Percentiles rank a stretch among this genome's conserved stretches.
Evolutionary conservation across 1,140 invertebrate species (phyloP).

Genomic region (Drosophila leontia): DNA sequence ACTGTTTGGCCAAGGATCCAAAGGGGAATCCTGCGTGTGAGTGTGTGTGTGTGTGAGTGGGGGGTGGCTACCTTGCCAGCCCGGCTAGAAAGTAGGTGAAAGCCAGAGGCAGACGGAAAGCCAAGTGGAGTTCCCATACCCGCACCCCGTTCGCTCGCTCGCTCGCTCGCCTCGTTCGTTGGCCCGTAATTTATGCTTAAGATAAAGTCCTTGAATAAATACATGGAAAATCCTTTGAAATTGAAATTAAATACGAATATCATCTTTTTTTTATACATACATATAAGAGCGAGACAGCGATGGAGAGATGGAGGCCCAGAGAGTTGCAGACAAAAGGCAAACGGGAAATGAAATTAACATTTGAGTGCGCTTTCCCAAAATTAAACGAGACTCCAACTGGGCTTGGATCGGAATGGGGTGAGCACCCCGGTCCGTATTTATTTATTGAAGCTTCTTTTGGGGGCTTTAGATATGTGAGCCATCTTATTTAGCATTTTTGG

Average conservation of each 20-base stretch:
- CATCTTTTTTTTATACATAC: conserved; percentile 62
- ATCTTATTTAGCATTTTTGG: conserved; percentile 62
- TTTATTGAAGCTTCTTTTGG: conserved; percentile 67
- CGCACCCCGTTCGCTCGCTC: conserved; percentile 57
- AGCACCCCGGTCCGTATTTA: conserved; percentile 48
- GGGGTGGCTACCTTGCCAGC: conserved; percentile 59
- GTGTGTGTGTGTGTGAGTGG: background rate
- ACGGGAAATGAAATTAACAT: conserved; percentile 82
- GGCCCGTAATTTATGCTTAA: conserved; percentile 84
- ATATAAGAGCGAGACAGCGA: conserved; percentile 44
- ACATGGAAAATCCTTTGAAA: conserved; percentile 85
- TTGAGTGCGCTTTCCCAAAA: conserved; percentile 75
- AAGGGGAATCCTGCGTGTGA: conserved; percentile 22
- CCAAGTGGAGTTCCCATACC: conserved; percentile 53
- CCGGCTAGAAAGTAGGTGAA: conserved; percentile 79
- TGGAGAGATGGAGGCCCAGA: conserved; percentile 15
- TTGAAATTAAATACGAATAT: conserved; percentile 85
- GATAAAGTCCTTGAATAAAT: conserved; percentile 85
- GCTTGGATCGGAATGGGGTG: conserved; percentile 6
- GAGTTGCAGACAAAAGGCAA: conserved; percentile 75
- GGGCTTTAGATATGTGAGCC: conserved; percentile 56
- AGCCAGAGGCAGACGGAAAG: conserved; percentile 58
- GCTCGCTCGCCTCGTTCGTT: conserved; percentile 60
- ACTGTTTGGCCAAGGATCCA: conserved; percentile 64
- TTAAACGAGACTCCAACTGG: conserved; percentile 64